These are phyloP conservation scores for Monochamus alternatus DNA, from an alignment of 2,888 invertebrate genomes.

Conservation along the genomic window DNA sequence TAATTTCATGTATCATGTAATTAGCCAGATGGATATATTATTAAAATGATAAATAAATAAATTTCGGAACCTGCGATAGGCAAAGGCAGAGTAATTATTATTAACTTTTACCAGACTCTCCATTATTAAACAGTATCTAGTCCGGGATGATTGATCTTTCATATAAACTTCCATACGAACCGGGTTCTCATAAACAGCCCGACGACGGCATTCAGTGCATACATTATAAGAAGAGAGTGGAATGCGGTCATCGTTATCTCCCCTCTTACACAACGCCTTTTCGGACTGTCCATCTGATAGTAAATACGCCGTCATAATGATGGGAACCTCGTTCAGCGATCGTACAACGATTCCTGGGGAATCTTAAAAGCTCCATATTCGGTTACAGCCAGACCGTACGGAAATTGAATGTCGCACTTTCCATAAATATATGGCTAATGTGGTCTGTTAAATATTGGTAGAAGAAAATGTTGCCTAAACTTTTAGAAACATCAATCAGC, in stretches of 20 bases:
- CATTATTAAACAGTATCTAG: neutral
- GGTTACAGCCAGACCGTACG: too few relatives aligned
- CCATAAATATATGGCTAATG: too few relatives aligned
- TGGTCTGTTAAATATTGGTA: too few relatives aligned
- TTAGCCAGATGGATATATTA: too few relatives aligned
- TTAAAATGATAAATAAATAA: too few relatives aligned
- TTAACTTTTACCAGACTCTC: neutral
- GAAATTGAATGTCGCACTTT: too few relatives aligned
- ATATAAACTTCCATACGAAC: conserved; percentile 17
- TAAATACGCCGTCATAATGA: conserved; percentile 23
- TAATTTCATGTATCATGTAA: too few relatives aligned
- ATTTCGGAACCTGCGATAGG: too few relatives aligned
- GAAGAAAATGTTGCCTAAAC: too few relatives aligned
- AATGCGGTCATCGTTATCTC: conserved; percentile 37
- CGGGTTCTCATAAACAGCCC: conserved; percentile 6
- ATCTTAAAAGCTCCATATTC: too few relatives aligned
- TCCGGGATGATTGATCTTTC: conserved; percentile 13
- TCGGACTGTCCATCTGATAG: conserved; percentile 32
- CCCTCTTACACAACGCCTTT: conserved; percentile 31
- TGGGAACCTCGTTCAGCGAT: neutral
- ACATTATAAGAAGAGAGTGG: conserved; percentile 30
- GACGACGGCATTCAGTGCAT: conserved; percentile 34
- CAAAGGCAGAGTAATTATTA: too few relatives aligned
- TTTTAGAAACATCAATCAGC: too few relatives aligned
- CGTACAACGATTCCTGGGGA: conserved; percentile 6